phyloP scores from a whole-genome alignment of 2,797 vertebrate species.

The Typhlichthys eigenmanni region DNA sequence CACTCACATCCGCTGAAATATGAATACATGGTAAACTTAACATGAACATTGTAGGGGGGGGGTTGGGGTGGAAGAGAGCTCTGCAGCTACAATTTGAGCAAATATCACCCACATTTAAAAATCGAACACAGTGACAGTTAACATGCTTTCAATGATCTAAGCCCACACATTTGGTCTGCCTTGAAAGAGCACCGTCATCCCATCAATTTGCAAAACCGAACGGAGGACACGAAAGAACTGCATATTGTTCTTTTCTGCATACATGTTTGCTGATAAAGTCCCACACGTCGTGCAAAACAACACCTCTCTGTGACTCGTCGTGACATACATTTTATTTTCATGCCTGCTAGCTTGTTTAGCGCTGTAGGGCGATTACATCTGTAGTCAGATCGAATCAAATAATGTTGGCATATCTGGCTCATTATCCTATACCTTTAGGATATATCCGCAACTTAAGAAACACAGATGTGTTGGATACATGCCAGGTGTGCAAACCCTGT shows the following conservation, averaged over 20 bases:
- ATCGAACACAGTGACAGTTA: not conserved
- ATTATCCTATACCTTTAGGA: slow-evolving; percentile 39
- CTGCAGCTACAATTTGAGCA: slow-evolving; percentile 26
- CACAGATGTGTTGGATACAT: slow-evolving; percentile 53
- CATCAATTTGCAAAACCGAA: slow-evolving; percentile 1
- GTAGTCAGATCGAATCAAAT: slow-evolving; percentile 48
- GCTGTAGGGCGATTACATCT: slow-evolving; percentile 49
- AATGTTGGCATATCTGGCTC: slow-evolving; percentile 37
- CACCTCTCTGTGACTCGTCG: slow-evolving; percentile 50
- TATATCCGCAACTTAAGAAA: slow-evolving; percentile 58
- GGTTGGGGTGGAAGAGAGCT: slow-evolving; percentile 30
- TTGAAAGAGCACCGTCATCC: too few relatives aligned
- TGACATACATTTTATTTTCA: slow-evolving; percentile 38
- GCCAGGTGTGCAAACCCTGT: slow-evolving; percentile 33
- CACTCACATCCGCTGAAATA: slow-evolving; percentile 18
- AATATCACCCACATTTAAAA: slow-evolving; percentile 40
- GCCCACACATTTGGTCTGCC: too few relatives aligned
- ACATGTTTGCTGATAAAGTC: slow-evolving; percentile 37
- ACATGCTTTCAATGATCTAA: too few relatives aligned
- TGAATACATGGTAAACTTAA: slow-evolving; percentile 35
- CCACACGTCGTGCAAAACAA: slow-evolving; percentile 48
- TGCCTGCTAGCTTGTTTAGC: slow-evolving; percentile 57
- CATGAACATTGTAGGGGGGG: slow-evolving; percentile 29
- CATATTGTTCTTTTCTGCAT: slow-evolving; percentile 31
- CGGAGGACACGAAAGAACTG: slow-evolving; percentile 15